Evolutionary conservation across 2,797 vertebrate species (phyloP), one percentile per base, ranked within the genome.

Genomic region (Ibycter americanus): DNA sequence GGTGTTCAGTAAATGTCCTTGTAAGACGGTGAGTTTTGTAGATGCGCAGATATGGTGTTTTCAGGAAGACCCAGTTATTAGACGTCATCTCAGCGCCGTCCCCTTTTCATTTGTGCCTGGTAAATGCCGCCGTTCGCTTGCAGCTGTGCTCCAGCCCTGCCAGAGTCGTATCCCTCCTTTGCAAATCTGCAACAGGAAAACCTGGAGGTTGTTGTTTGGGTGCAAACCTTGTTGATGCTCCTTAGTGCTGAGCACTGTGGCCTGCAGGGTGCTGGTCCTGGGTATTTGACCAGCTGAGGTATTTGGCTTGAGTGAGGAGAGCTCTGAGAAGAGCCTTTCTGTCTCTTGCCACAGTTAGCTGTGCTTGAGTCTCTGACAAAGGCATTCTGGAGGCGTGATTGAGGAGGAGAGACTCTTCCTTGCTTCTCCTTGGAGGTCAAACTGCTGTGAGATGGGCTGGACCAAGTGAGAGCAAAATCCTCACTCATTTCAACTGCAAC

Each of bases 81-180:
- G 46, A 46, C 0, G 2, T 59, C 26, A 56, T 74, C 72, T 81
- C 40, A 8, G 66, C n/a, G 26, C 72, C 0, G 2, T 76, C 51
- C 18, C 25, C 34, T 89, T 82, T 36, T 42, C 1, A 0, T 32
- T 14, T 27, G 31, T 25, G 52, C 38, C 44, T 11, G 8, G 19
- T 26, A 29, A 38, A 49, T 0, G 1, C 31, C 8, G 25, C 12
- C 2, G 22, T 58, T 68, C 44, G 31, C 42, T 55, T n/a, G 22
- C 54, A 51, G 44, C 70, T 1, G 0, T 54, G 83, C 61, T 67
- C 25, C 15, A 4, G 17, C 23, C 44, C 73, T n/a, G 66, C 63
- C 40, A n/a, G 34, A 58, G 34, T 59, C 6, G 0, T 54, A 17
- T 23, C 29, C 26, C 21, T 63, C 56, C 59, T 62, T 59, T 46